Evolutionary conservation across 2,113 vertebrate species (phyloP).

Genomic region (Rhodinocichla rosea): DNA sequence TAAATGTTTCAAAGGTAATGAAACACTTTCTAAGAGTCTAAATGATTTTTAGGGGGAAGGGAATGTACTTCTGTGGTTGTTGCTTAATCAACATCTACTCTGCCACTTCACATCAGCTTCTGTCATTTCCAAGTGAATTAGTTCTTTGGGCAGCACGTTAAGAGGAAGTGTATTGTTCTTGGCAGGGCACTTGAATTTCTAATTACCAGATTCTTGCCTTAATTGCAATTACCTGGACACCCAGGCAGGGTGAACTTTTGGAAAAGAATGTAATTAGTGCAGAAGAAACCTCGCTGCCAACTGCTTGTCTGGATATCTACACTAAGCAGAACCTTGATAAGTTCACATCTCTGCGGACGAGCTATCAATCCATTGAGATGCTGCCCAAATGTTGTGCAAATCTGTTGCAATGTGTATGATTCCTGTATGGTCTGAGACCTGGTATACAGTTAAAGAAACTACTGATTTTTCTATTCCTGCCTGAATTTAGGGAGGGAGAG

Average conservation of each 20-base stretch:
- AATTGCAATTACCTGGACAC: constrained; percentile 85
- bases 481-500: not conserved
- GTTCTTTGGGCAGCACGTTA: constrained; percentile 74
- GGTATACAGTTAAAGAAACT: not conserved
- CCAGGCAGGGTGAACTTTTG: constrained; percentile 78
- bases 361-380: constrained; percentile 1
- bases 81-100: constrained; percentile 63
- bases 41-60: constrained; percentile 44
- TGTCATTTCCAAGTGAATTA: constrained; percentile 70
- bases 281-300: constrained; percentile 70
- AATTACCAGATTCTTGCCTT: constrained; percentile 80
- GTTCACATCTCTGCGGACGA: constrained; percentile 50
- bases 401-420: not conserved
- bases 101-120: constrained; percentile 67
- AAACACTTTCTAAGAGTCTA: constrained; percentile 2
- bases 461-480: not conserved
- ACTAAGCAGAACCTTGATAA: constrained; percentile 44
- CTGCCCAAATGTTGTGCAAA: not conserved
- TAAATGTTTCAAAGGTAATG: not conserved
- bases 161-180: constrained; percentile 78
- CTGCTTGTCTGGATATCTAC: constrained; percentile 59
- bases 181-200: constrained; percentile 80
- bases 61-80: constrained; percentile 44
- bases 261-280: constrained; percentile 79
- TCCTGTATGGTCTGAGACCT: not conserved